These are phyloP conservation scores for Arctocebus calabarensis DNA, from an alignment of 2,797 vertebrate genomes.

Conservation along the genomic window DNA sequence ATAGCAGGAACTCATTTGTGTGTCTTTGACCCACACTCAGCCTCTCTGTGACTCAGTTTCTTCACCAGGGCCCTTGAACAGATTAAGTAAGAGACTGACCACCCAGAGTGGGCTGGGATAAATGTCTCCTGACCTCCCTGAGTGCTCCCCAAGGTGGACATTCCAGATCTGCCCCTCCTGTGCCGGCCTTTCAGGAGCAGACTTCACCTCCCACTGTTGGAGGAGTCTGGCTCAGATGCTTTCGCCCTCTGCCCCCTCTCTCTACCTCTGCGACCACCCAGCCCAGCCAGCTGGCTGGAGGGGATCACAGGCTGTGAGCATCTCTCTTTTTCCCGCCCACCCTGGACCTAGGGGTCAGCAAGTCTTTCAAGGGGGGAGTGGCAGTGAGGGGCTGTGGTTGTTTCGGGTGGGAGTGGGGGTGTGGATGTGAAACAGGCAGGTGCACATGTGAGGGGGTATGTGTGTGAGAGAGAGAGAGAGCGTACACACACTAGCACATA, in stretches of 20 bases:
- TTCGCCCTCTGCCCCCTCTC: background rate
- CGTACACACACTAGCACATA: background rate
- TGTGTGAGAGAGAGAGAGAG: background rate
- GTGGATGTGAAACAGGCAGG: constrained; percentile 39
- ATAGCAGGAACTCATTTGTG: background rate
- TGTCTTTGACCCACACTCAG: background rate
- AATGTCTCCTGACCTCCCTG: background rate
- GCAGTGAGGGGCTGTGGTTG: background rate
- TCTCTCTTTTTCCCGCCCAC: constrained; percentile 37
- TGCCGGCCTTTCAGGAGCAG: background rate
- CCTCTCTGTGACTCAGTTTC: constrained; percentile 6
- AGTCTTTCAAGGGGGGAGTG: background rate
- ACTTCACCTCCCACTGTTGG: constrained; percentile 16
- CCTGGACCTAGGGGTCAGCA: constrained; percentile 45
- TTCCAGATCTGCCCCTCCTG: background rate
- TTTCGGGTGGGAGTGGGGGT: background rate
- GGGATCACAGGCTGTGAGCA: constrained; percentile 42
- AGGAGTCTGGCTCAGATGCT: background rate
- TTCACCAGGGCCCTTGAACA: background rate
- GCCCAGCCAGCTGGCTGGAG: constrained; percentile 61
- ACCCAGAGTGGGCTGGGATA: background rate
- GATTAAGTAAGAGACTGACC: background rate
- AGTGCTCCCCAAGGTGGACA: background rate
- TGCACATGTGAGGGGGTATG: background rate
- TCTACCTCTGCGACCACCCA: constrained; percentile 57